Conservation (phyloP, 2,888 invertebrate genomes). For the Beris morrisii region DNA sequence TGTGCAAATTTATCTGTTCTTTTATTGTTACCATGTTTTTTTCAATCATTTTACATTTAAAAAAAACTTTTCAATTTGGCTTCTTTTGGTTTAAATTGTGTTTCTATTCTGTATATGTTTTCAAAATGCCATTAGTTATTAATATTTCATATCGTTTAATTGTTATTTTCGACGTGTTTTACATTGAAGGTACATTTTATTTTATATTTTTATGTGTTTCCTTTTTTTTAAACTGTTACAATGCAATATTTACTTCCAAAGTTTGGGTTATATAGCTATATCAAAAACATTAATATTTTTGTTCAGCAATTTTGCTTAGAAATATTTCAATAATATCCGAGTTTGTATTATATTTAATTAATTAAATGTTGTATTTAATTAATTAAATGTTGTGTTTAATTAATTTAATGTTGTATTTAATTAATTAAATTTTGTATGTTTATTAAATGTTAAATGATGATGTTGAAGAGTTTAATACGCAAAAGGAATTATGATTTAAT, state of each 20-base stretch:
- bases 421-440: too few species aligned
- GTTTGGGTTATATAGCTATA: neutral
- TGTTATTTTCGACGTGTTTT: neutral
- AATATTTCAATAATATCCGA: too few species aligned
- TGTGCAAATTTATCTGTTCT: conserved; percentile 22
- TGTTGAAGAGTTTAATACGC: too few species aligned
- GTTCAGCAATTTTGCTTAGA: too few species aligned
- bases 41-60: neutral
- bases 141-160: neutral
- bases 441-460: too few species aligned
- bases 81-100: neutral
- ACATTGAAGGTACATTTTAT: conserved; percentile 3
- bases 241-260: neutral
- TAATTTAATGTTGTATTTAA: too few species aligned
- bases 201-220: neutral
- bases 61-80: neutral
- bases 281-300: neutral
- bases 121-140: neutral
- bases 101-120: neutral
- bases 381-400: too few species aligned
- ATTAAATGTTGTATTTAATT: too few species aligned
- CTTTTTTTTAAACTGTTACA: neutral
- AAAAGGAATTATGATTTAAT: too few species aligned
- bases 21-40: neutral
- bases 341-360: too few species aligned